A percentile compares a stretch with the other conserved stretches of the same genome.
phyloP scores from a whole-genome alignment of 1,140 invertebrate genomes.

The Hylaeus volcanicus region DNA sequence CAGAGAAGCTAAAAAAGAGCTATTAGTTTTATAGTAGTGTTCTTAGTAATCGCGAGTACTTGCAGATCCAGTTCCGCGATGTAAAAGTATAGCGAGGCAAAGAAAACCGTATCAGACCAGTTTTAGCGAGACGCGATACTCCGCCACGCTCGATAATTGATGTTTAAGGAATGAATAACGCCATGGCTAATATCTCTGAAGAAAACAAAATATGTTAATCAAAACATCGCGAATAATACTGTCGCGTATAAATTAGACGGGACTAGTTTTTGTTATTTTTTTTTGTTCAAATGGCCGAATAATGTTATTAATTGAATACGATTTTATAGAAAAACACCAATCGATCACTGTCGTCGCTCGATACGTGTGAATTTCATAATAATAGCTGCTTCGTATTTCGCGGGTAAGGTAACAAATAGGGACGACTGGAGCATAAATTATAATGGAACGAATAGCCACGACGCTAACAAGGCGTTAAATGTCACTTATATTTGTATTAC shows the following conservation, averaged over 20 bases:
- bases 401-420: too few relatives aligned
- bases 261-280: neutral
- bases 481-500: too few relatives aligned
- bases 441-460: too few relatives aligned
- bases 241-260: neutral
- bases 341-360: too few relatives aligned
- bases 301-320: too few relatives aligned
- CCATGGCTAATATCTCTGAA: neutral
- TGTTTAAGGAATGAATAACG: neutral
- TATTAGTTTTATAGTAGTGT: conserved; percentile 10
- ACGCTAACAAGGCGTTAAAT: too few relatives aligned
- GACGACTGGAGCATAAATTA: too few relatives aligned
- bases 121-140: conserved; percentile 3
- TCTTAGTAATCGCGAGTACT: conserved; percentile 19
- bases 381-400: too few relatives aligned
- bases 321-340: too few relatives aligned
- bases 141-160: neutral
- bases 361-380: too few relatives aligned
- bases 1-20: neutral
- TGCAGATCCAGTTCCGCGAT: conserved; percentile 17
- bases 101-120: conserved; percentile 16
- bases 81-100: neutral
- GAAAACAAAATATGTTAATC: neutral
- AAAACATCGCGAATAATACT: too few relatives aligned
- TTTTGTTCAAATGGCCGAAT: too few relatives aligned